A percentile compares a stretch with the other conserved stretches of the same genome.
phyloP scores from a whole-genome alignment of 2,797 vertebrate genomes.

The Tadarida brasiliensis region DNA sequence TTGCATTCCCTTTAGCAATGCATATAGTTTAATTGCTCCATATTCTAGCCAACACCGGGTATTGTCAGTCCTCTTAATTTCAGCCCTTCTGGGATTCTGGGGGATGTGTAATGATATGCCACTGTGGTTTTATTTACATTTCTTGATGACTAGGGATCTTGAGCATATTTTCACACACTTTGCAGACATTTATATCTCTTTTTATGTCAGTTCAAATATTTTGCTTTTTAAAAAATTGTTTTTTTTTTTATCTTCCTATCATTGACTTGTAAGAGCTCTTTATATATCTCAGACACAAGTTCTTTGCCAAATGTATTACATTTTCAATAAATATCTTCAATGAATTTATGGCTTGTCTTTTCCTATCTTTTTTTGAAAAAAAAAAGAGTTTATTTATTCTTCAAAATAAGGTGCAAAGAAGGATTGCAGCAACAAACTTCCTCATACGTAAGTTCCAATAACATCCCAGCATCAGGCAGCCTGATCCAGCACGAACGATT shows the following conservation, averaged over 20 bases:
- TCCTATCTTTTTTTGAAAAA: not conserved
- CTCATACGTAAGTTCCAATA: not conserved
- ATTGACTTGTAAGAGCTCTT: not conserved
- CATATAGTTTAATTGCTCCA: not conserved
- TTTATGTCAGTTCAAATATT: conserved; percentile 8
- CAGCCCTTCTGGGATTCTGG: not conserved
- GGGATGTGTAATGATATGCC: not conserved
- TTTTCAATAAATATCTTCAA: not conserved
- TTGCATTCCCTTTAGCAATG: not conserved
- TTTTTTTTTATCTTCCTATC: not conserved
- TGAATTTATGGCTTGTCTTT: not conserved
- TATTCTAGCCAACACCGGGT: not conserved
- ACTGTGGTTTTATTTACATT: conserved; percentile 2
- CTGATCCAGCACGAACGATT: not conserved
- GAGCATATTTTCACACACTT: not conserved
- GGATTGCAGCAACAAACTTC: not conserved
- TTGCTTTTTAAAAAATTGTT: not conserved
- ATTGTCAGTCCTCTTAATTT: conserved; percentile 9
- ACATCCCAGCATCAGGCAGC: not conserved
- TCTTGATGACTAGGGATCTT: not conserved
- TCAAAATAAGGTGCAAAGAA: conserved; percentile 57
- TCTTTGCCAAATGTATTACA: not conserved
- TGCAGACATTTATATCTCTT: not conserved
- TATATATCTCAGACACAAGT: not conserved
- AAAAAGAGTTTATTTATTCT: not conserved